Conservation (phyloP, 2,113 vertebrate genomes). For the Cromileptes altivelis region DNA sequence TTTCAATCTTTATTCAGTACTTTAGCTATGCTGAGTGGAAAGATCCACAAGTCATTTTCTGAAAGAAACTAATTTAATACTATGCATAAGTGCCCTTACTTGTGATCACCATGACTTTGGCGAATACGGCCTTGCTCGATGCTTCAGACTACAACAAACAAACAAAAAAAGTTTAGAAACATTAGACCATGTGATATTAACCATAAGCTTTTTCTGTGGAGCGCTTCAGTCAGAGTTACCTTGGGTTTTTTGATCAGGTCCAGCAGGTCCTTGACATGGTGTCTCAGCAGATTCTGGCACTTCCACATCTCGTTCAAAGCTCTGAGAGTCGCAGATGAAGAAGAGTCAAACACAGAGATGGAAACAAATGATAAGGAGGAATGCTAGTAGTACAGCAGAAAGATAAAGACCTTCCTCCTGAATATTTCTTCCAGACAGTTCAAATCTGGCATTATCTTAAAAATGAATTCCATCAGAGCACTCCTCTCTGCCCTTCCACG, state of each 20-base stretch:
- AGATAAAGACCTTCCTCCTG: neutral
- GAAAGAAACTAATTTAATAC: neutral
- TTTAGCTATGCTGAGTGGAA: neutral
- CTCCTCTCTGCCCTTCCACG: too few relatives aligned
- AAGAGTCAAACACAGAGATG: neutral
- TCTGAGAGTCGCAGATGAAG: slow-evolving; percentile 77
- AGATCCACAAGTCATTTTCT: neutral
- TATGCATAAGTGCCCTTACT: slow-evolving; percentile 82
- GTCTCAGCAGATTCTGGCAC: slow-evolving; percentile 95
- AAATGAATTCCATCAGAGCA: neutral
- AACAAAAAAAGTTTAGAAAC: slow-evolving; percentile 16
- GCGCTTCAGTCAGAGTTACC: slow-evolving; percentile 79
- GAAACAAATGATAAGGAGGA: neutral
- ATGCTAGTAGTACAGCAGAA: neutral
- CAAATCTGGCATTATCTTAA: neutral
- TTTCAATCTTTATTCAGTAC: neutral
- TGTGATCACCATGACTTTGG: slow-evolving; percentile 99
- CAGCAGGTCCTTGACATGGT: slow-evolving; percentile 96
- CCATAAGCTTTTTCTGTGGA: neutral
- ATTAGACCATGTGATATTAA: fast-evolving
- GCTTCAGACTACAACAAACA: slow-evolving; percentile 91
- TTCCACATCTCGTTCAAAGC: slow-evolving; percentile 99
- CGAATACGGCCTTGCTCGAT: slow-evolving; percentile 96
- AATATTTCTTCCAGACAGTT: neutral
- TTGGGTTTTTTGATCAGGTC: slow-evolving; percentile 97